Evolutionary conservation across 2,888 invertebrate genomes (phyloP).

Genomic region (Ctena decussata): DNA sequence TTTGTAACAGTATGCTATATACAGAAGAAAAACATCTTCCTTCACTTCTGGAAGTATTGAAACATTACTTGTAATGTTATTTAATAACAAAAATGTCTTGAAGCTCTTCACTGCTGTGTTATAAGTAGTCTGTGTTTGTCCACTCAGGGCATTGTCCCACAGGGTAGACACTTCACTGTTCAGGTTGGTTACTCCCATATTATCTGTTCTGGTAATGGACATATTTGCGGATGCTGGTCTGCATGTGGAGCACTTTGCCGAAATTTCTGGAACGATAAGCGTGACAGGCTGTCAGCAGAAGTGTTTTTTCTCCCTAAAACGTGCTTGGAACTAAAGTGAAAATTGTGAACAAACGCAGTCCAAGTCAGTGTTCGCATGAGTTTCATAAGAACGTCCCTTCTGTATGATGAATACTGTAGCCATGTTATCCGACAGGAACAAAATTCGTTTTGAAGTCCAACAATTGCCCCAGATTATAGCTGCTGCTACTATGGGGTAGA

Average conservation of each 20-base stretch:
- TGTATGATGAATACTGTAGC: slow-evolving; percentile 45
- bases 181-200: neutral
- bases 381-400: slow-evolving; percentile 30
- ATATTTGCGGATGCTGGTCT: neutral
- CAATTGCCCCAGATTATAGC: slow-evolving; percentile 23
- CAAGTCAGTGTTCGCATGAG: neutral
- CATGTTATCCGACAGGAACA: slow-evolving; percentile 45
- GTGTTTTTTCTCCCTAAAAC: neutral
- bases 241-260: neutral
- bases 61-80: too few species aligned
- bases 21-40: too few species aligned
- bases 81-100: too few species aligned
- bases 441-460: neutral
- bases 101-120: neutral
- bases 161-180: neutral
- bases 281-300: neutral
- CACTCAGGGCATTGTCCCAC: neutral
- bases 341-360: neutral
- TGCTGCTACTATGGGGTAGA: slow-evolving; percentile 46
- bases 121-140: neutral
- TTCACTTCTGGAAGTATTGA: too few species aligned
- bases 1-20: too few species aligned
- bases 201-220: neutral
- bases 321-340: neutral
- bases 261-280: neutral